A percentile compares a stretch with the other conserved stretches of the same genome.
Evolutionary conservation across 2,113 vertebrate genomes (phyloP).

Genomic region (Pelobates fuscus): DNA sequence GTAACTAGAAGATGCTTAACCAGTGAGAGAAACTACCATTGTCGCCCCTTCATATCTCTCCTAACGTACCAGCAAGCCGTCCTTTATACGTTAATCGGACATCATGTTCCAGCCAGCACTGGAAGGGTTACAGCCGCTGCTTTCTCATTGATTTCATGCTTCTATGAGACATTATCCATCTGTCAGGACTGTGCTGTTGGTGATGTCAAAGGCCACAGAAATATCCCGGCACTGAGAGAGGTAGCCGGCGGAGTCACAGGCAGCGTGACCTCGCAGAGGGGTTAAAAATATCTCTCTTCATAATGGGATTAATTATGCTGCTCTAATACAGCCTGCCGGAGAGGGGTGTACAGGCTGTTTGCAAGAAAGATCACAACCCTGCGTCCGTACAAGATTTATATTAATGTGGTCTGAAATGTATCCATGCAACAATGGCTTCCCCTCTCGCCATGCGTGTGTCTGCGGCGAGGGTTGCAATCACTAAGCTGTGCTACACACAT

Average conservation of each 20-base stretch:
- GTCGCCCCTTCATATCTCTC: no score
- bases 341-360: slow-evolving; percentile 51
- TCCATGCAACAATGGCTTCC: neutral
- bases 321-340: slow-evolving; percentile 30
- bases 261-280: slow-evolving; percentile 45
- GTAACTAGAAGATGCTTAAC: no score
- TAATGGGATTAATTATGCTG: slow-evolving; percentile 45
- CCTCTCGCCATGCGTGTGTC: neutral
- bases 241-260: slow-evolving; percentile 1
- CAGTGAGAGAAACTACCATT: no score
- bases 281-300: slow-evolving; percentile 52
- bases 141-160: neutral
- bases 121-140: no score
- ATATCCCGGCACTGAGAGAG: neutral
- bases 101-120: no score
- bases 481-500: neutral
- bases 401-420: slow-evolving; percentile 6
- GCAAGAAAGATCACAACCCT: slow-evolving; percentile 33
- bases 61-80: no score
- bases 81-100: no score
- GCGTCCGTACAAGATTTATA: slow-evolving; percentile 33
- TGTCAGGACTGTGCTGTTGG: slow-evolving; percentile 3
- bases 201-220: neutral
- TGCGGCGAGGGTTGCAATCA: no score
- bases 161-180: slow-evolving; percentile 19